Percentiles rank a stretch among this genome's conserved stretches.
phyloP scores from a whole-genome alignment of 2,888 invertebrate species.

The Blomia tropicalis region DNA sequence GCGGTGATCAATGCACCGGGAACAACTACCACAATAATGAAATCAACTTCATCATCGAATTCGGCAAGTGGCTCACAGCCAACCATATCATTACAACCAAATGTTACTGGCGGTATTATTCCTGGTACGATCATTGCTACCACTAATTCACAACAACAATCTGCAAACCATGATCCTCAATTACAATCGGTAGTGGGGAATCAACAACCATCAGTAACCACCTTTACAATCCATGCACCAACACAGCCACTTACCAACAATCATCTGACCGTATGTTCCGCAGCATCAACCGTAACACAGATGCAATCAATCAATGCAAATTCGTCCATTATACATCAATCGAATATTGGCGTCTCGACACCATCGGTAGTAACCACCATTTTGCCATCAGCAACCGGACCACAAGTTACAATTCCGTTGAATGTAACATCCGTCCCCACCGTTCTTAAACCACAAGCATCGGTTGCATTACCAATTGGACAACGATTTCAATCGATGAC shows the following conservation, averaged over 20 bases:
- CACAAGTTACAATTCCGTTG: constrained; percentile 14
- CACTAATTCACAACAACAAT: background rate
- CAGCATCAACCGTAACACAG: background rate
- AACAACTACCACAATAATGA: constrained; percentile 4
- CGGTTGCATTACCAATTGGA: background rate
- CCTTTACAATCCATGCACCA: constrained; percentile 1
- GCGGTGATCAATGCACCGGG: background rate
- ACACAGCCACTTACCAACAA: constrained; percentile 9
- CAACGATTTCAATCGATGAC: constrained; percentile 6
- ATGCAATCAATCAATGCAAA: constrained; percentile 4
- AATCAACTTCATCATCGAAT: too few species aligned
- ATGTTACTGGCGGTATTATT: background rate
- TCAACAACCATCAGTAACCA: background rate
- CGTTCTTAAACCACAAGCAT: constrained; percentile 12
- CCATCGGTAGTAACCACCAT: background rate
- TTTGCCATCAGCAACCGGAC: constrained; percentile 8
- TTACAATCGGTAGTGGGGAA: too few species aligned
- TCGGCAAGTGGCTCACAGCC: too few species aligned
- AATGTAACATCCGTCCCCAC: background rate
- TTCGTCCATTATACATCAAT: constrained; percentile 3
- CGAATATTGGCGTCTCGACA: background rate
- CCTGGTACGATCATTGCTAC: constrained; percentile 1
- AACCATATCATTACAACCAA: background rate
- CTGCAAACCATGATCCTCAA: background rate
- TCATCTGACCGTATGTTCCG: background rate